Percentiles rank a stretch among this genome's conserved stretches.
Evolutionary conservation across 2,113 vertebrate genomes (phyloP).

Genomic region (Myotis brandtii): DNA sequence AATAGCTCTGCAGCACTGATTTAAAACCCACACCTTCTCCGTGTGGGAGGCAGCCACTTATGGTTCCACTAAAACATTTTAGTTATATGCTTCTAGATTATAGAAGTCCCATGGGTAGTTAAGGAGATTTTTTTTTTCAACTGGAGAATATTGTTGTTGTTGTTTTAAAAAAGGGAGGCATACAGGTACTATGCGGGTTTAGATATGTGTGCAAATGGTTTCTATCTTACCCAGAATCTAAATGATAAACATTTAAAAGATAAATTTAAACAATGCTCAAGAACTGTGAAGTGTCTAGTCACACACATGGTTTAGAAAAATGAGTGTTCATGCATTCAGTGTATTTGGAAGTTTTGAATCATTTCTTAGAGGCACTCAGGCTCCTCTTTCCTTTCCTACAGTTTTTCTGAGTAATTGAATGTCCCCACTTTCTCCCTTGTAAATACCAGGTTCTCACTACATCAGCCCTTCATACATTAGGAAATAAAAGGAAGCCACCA

Average conservation of each 20-base stretch:
- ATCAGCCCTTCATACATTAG: not conserved
- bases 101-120: not conserved
- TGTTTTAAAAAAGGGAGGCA: not conserved
- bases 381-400: not conserved
- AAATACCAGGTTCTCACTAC: not conserved
- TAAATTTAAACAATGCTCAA: not conserved
- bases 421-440: not conserved
- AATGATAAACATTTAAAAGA: conserved; percentile 45
- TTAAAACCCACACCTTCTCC: not conserved
- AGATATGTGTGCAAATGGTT: not conserved
- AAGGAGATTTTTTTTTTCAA: not conserved
- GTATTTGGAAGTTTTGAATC: not conserved
- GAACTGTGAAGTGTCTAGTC: not conserved
- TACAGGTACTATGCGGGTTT: not conserved
- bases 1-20: not conserved
- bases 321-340: rapidly evolving
- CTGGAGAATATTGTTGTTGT: not conserved
- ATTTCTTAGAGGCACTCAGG: not conserved
- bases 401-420: not conserved
- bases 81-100: not conserved
- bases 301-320: not conserved
- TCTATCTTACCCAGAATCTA: not conserved
- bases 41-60: not conserved
- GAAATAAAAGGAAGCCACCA: not conserved
- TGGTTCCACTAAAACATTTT: not conserved